Evolutionary conservation across 2,113 vertebrate species (phyloP), one percentile per base, ranked within the genome.

Genomic region (Percopsis transmontana): DNA sequence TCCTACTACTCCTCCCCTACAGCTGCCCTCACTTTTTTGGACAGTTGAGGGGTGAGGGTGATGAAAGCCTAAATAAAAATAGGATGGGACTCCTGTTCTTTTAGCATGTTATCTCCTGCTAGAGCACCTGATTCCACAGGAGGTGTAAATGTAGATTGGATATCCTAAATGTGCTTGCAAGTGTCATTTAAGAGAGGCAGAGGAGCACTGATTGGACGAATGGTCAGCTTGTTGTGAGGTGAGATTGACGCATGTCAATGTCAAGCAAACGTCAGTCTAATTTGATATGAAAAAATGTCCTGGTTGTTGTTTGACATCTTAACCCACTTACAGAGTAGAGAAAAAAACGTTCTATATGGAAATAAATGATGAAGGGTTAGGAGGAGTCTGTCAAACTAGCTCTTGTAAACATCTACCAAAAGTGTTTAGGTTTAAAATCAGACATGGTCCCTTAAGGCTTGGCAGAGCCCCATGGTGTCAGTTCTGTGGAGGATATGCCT

Each of bases 201-300:
- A 45, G 16, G 44, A 57, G 81, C 61, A 71, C 70, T 76, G 54
- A 58, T 60, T 58, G 50, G 66, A 68, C 62, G 68, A 71, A n/a
- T 47, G 61, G 23, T 39, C 9, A 19, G 48, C 13, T 15, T 18
- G 18, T 40, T 53, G 48, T 44, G 58, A 82, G 77, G 77, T 81
- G 77, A 86, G 77, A 85, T 21, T 85, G 81, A 85, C 81, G 72
- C 80, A 80, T 77, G 77, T 66, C 76, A 81, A 82, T 81, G 81
- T 90, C 41, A 57, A 65, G 59, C 77, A 85, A 90, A 88, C 87
- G 86, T 88, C 87, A 90, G 58, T 62, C 80, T 83, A 83, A 84
- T 81, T 88, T 85, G 74, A 82, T 84, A 61, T 15, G 59, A 54
- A 79, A 58, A 71, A 76, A 12, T 59, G 59, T 42, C 45, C 12